Percentiles rank a stretch among this genome's conserved stretches.
These are phyloP conservation scores for Noturus placidus DNA, from an alignment of 2,113 vertebrate species.

Conservation along the genomic window DNA sequence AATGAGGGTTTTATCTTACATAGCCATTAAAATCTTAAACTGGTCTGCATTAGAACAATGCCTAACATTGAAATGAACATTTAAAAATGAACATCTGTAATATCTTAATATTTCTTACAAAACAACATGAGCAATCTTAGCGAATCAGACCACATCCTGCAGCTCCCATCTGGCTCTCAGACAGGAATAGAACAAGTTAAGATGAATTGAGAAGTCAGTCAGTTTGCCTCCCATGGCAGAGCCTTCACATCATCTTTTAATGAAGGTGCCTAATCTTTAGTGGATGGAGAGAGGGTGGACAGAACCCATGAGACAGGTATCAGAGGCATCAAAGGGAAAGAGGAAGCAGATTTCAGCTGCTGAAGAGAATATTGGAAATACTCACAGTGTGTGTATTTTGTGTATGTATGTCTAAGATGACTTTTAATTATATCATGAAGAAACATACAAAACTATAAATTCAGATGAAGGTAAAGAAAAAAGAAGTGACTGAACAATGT, in stretches of 20 bases:
- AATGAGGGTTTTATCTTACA: background rate
- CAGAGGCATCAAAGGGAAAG: conserved; percentile 57
- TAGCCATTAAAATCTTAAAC: background rate
- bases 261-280: conserved; percentile 57
- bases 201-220: conserved; percentile 42
- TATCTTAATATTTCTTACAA: conserved; percentile 20
- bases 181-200: conserved; percentile 16
- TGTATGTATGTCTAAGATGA: background rate
- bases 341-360: conserved; percentile 55
- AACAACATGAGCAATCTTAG: background rate
- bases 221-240: conserved; percentile 48
- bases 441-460: background rate
- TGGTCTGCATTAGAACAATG: background rate
- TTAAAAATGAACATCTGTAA: background rate
- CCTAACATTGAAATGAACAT: background rate
- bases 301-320: conserved; percentile 38
- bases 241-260: conserved; percentile 63
- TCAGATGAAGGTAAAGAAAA: background rate
- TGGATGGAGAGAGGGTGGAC: conserved; percentile 42
- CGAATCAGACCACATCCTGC: background rate
- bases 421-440: background rate
- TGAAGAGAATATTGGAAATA: conserved; percentile 39
- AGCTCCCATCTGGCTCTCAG: conserved; percentile 22
- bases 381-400: background rate
- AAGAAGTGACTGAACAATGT: background rate